Base-by-base conservation (phyloP, 2,888 invertebrate genomes). In the Invenusta paracnida region DNA sequence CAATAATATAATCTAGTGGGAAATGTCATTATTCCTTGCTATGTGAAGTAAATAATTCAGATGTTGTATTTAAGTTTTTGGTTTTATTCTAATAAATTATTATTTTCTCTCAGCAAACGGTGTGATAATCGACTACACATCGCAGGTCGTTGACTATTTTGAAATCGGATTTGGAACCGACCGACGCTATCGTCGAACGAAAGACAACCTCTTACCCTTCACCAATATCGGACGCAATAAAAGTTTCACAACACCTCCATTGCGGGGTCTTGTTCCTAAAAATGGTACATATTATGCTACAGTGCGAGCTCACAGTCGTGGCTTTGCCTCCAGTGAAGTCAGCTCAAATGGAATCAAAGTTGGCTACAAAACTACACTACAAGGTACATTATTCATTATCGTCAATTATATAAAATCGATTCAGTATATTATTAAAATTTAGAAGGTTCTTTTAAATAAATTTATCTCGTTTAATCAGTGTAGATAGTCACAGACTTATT, bases 81-180 rank as follows among this genome's bases (percentile, higher is more conserved):
- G 5, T 48, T 48, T 11, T 17, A 17, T 48, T 48, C 48, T 11
- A 48, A 48, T 48, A 11, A 48, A 48, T 11, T 48, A 48, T 48
- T 48, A n/a, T n/a, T n/a, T n/a, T n/a, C n/a, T n/a, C n/a, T n/a
- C 73, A 73, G 73, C 73, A 87, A 28, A 87, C 28, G 30, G 66
- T 30, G 28, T 5, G 84, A 87, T 23, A 83, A 29, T 73, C 17
- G 73, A 73, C 25, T 73, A 73, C 27, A 13, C 73, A 23, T 5
- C 88, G 66, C 89, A 89, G 67, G 85, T 86, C 30, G 86, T 89
- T 0, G 85, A 86, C 0, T 88, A 87, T 83, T 89, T 89, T 81
- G 88, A 89, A 83, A 88, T 89, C 48, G 89, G 88, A 23, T 48
- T 88, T 0, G 89, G 89, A 29, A 89, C 88, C 28, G 89, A 89